Evolutionary conservation across 23 tunicate genomes (phyloP), one percentile per base, ranked within the genome.

Genomic region (Trididemnum miniatum): DNA sequence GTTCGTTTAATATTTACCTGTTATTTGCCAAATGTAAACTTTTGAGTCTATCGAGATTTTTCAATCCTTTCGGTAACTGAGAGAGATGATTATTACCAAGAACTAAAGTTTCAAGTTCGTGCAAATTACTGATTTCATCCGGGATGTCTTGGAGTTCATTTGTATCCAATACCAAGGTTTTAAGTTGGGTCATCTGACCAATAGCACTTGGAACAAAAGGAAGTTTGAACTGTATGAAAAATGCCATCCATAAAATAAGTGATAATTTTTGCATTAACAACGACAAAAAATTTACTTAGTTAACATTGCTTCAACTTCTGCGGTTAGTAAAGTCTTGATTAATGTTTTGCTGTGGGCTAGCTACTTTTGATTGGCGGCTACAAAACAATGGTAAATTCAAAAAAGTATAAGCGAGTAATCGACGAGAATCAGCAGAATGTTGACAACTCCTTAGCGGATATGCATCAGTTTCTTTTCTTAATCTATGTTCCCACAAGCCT

Each of bases 1-100:
- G n/a, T n/a, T n/a, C n/a, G n/a, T n/a, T n/a, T n/a, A n/a, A n/a
- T 33, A 20, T n/a, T 4, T 35, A 89, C 89, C 66, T 92, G 83
- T 92, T 92, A 51, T 92, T 92, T 18, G 97, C 89, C 3, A 92
- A 79, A 65, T 92, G 97, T 40, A 92, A 69, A 52, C 89, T 85
- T 64, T 34, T 63, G 54, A 92, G 86, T 35, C 51, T 87, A 34
- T 23, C 35, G 51, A 92, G 60, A 0, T 83, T 35, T 15, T 51
- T 20, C 39, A 92, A 79, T 0, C 88, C 79, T 1, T 62, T 80
- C 15, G 97, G 97, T 20, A 92, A 37, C 7, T 22, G 34, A 4
- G 85, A 34, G 5, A 91, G 80, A 28, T 39, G 25, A 52, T 91
- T 91, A 83, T 92, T 92, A 33, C 97, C 89, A 49, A 92, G 50